Conservation (phyloP, 2,113 vertebrate species). For the Gobiocypris rarus region DNA sequence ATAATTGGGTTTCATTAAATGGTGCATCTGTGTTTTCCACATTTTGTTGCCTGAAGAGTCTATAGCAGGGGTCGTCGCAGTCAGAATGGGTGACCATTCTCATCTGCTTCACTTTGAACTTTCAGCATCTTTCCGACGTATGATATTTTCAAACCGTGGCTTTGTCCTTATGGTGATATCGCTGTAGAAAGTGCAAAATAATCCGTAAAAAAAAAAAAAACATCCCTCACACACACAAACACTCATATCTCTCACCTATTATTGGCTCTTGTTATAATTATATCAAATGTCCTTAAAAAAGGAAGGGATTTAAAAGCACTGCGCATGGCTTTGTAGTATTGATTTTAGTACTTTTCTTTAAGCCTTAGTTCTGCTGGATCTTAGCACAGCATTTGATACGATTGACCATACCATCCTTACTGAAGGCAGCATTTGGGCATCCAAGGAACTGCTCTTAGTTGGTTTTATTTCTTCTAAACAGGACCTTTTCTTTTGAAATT, state of each 20-base stretch:
- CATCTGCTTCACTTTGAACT: constrained; percentile 13
- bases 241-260: constrained; percentile 27
- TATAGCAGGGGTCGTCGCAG: not conserved
- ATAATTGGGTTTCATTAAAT: constrained; percentile 50
- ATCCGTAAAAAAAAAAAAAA: not conserved
- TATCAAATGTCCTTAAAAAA: not conserved
- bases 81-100: constrained; percentile 1
- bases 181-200: not conserved
- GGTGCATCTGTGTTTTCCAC: not conserved
- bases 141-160: not conserved
- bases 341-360: not conserved
- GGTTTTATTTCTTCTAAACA: too few species aligned
- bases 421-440: too few species aligned
- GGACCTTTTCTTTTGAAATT: too few species aligned
- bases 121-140: constrained; percentile 9
- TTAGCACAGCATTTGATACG: too few species aligned
- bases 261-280: not conserved
- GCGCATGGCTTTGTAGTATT: not conserved
- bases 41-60: constrained; percentile 1
- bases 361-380: too few species aligned
- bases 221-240: not conserved
- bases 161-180: not conserved
- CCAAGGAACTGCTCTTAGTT: too few species aligned
- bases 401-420: too few species aligned
- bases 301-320: not conserved